Conservation (phyloP, 2,113 vertebrate genomes). For the Microcebus griseorufus region DNA sequence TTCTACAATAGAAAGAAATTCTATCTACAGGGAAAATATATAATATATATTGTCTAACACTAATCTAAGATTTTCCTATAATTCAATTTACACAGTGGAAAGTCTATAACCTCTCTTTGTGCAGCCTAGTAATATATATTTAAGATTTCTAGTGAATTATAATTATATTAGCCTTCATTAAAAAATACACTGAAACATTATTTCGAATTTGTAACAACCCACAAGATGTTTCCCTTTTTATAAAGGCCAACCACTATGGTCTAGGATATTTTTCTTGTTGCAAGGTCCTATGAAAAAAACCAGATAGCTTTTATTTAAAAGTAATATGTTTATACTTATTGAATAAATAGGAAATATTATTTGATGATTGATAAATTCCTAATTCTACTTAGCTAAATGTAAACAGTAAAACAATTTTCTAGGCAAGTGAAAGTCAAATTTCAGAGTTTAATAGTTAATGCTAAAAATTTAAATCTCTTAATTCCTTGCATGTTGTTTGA, state of each 20-base stretch:
- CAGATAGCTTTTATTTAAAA: slow-evolving; percentile 1
- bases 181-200: slow-evolving; percentile 4
- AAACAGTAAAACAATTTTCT: background rate
- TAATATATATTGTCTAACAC: background rate
- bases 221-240: background rate
- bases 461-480: background rate
- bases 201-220: slow-evolving; percentile 9
- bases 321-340: background rate
- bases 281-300: background rate
- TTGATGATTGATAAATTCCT: background rate
- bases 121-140: background rate
- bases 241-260: background rate
- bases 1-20: background rate
- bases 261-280: slow-evolving; percentile 19
- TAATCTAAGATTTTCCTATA: background rate
- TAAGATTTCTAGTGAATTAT: slow-evolving; percentile 26
- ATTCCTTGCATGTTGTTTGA: background rate
- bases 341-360: background rate
- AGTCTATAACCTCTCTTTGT: background rate
- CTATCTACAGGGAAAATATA: background rate
- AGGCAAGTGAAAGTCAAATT: background rate
- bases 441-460: background rate
- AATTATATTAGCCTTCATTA: background rate
- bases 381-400: slow-evolving; percentile 35
- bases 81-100: background rate